Percentiles rank a stretch among this genome's conserved stretches.
These are phyloP conservation scores for Metopolophium dirhodum DNA, from an alignment of 1,140 invertebrate genomes.

Conservation along the genomic window DNA sequence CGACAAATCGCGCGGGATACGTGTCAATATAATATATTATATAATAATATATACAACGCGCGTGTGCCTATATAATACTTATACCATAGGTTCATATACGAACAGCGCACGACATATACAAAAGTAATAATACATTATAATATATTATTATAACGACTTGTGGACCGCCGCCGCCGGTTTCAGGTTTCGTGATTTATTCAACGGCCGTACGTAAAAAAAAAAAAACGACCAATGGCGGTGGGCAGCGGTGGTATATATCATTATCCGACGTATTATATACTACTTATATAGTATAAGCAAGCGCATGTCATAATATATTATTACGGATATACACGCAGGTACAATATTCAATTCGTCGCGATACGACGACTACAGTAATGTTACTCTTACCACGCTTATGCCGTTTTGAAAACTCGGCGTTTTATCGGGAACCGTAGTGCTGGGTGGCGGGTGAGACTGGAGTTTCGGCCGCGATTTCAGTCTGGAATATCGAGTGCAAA, in stretches of 20 bases:
- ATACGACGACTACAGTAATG: too few species aligned
- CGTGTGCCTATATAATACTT: background rate
- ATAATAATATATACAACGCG: background rate
- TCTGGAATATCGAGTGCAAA: too few species aligned
- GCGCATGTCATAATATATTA: background rate
- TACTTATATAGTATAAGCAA: background rate
- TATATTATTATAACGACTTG: background rate
- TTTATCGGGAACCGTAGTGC: background rate
- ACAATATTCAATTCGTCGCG: background rate
- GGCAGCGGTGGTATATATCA: background rate
- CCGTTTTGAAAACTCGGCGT: background rate
- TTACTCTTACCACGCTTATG: background rate
- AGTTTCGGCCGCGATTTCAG: background rate
- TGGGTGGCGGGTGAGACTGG: background rate
- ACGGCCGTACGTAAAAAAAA: background rate
- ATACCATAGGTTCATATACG: background rate
- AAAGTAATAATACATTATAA: background rate
- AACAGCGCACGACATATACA: background rate
- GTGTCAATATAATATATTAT: background rate
- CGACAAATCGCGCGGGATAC: background rate
- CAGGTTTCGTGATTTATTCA: constrained; percentile 15
- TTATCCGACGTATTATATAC: background rate
- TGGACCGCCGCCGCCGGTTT: background rate
- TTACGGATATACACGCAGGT: background rate
- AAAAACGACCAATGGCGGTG: background rate